A percentile compares a stretch with the other conserved stretches of the same genome.
Evolutionary conservation across 2,888 invertebrate species (phyloP).

Genomic region (Nephrotoma flavescens): DNA sequence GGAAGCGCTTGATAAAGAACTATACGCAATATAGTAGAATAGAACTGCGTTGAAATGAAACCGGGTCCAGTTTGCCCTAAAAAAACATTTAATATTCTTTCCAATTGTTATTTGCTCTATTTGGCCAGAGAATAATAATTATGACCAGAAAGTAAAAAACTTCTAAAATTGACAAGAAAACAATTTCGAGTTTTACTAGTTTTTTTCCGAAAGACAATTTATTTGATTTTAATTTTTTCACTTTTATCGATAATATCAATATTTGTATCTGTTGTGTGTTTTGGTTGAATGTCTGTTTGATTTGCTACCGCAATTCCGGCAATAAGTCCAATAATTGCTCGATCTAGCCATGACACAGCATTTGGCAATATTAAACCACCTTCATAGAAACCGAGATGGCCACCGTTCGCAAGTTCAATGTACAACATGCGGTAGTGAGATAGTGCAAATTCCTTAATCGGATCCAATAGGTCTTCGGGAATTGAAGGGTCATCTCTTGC

Average conservation of each 20-base stretch:
- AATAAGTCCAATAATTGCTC: slow-evolving; percentile 66
- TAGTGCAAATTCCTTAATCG: slow-evolving; percentile 55
- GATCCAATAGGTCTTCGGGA: slow-evolving; percentile 57
- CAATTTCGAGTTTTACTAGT: too few species aligned
- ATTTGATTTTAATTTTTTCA: neutral
- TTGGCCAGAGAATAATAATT: neutral
- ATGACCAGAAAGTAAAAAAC: neutral
- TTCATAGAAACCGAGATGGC: slow-evolving; percentile 90
- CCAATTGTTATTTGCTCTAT: too few species aligned
- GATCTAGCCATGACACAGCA: slow-evolving; percentile 85
- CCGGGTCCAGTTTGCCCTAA: too few species aligned
- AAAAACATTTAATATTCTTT: too few species aligned
- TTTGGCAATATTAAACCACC: slow-evolving; percentile 77
- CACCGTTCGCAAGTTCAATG: slow-evolving; percentile 77
- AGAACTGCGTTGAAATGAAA: too few species aligned
- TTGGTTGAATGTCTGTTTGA: neutral
- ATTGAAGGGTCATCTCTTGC: slow-evolving; percentile 85
- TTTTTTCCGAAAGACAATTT: neutral
- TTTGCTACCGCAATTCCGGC: slow-evolving; percentile 54
- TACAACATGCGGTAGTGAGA: slow-evolving; percentile 53
- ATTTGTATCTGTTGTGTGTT: neutral
- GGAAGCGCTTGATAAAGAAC: too few species aligned
- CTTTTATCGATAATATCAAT: neutral
- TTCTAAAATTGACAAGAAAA: neutral
- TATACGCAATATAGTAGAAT: too few species aligned